These are phyloP conservation scores for Latheticus oryzae DNA, from an alignment of 2,888 invertebrate species.

Conservation along the genomic window DNA sequence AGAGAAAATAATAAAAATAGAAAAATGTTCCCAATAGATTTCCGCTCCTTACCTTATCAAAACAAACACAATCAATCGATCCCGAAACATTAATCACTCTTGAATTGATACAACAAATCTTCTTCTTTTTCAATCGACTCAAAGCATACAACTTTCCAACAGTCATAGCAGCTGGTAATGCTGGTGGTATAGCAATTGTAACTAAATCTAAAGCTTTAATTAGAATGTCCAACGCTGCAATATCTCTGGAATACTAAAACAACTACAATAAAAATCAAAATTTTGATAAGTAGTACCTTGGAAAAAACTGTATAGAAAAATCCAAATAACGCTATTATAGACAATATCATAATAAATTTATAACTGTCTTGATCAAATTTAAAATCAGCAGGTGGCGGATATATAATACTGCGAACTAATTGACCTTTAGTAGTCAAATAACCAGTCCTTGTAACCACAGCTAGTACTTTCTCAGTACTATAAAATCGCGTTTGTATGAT, in stretches of 20 bases:
- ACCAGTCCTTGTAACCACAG: slow-evolving; percentile 85
- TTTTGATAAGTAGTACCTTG: slow-evolving; percentile 73
- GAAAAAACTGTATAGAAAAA: slow-evolving; percentile 88
- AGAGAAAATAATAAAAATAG: slow-evolving; percentile 8
- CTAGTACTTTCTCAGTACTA: slow-evolving; percentile 61
- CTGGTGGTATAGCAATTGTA: slow-evolving; percentile 95
- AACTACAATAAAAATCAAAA: too few species aligned
- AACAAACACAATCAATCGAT: slow-evolving; percentile 88
- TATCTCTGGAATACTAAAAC: slow-evolving; percentile 65
- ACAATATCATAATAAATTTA: slow-evolving; percentile 87
- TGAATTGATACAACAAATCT: slow-evolving; percentile 93
- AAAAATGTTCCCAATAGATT: slow-evolving; percentile 5
- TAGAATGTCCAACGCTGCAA: slow-evolving; percentile 73
- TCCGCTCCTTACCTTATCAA: slow-evolving; percentile 81
- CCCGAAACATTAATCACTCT: slow-evolving; percentile 94
- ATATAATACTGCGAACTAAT: slow-evolving; percentile 91
- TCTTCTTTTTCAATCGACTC: slow-evolving; percentile 77
- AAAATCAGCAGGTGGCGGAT: slow-evolving; percentile 95
- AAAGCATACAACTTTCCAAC: slow-evolving; percentile 95
- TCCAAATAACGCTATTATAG: slow-evolving; percentile 82
- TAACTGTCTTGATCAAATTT: slow-evolving; percentile 95
- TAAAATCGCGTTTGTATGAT: slow-evolving; percentile 89
- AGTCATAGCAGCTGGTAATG: slow-evolving; percentile 96
- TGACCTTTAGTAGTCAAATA: slow-evolving; percentile 90
- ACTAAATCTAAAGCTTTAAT: slow-evolving; percentile 91